Evolutionary conservation across 2,113 vertebrate genomes (phyloP), one percentile per base, ranked within the genome.

Genomic region (Entomyzon cyanotis): DNA sequence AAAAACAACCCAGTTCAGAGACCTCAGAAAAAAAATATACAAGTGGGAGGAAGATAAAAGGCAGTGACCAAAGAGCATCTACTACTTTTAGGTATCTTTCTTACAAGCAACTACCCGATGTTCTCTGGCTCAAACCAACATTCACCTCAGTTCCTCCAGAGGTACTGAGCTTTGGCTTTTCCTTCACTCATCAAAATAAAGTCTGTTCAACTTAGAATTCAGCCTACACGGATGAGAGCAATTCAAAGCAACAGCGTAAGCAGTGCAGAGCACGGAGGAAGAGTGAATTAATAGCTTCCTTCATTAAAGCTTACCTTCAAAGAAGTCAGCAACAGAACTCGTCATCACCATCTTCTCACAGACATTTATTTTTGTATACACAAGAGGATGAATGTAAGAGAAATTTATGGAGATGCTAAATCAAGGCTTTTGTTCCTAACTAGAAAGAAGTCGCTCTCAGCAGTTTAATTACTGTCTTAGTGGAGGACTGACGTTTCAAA

Each of bases 241-340:
- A 93, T 81, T 84, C 89, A 90, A 83, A 90, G 94, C 87, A 88
- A 35, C 2, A 62, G 92, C 79, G 63, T 73, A 93, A 94, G 89
- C 86, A 95, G 92, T 17, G 7, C 89, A 4, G 69, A 87, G 81
- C 79, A 81, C 58, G 0, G 59, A 85, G 79, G 86, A 92, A 92
- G 89, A 81, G 35, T 3, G 13, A 94, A 93, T 93, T 88, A 97
- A 92, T 85, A 74, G 73, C 56, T 95, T 84, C 94, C 80, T 89
- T 95, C 94, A 90, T 96, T 92, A 92, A 81, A 84, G 83, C 89
- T 92, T 74, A 90, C 96, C 94, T 96, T 92, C 93, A 94, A 90
- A 95, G 87, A 62, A 92, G 68, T 46, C 80, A 70, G 93, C 80
- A 50, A 33, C 50, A 63, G 71, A 86, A 35, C 71, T 84, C 28